Base-by-base conservation (phyloP, 2,888 invertebrate species). In the Nasonovia ribisnigri region DNA sequence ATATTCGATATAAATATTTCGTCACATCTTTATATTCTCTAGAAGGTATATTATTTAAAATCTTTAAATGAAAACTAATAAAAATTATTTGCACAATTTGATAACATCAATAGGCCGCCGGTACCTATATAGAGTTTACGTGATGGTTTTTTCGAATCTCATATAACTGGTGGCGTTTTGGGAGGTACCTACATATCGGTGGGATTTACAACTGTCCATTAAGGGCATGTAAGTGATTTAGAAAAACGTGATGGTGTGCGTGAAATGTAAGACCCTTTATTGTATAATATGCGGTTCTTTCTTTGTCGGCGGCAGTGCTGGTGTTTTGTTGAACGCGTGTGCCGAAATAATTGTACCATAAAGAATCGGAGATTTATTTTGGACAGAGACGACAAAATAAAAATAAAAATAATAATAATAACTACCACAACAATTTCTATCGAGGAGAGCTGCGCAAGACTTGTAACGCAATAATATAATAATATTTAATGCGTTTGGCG, bases 201-300 rank as follows among this genome's bases (percentile, higher is more conserved):
- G 6, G 20, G 36, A 36, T 77, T 8, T 77, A 36, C 77, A 77
- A 77, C 36, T 20, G 8, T 36, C 77, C 77, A 77, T 77, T 77
- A 51, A 57, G 57, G 57, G 57, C 2, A 10, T 57, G 24, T 51
- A 88, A 89, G 46, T 89, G 54, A 88, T 89, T 92, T 89, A 26
- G 46, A 84, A 89, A 92, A 92, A 89, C 92, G 92, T 92, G 92
- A 89, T 57, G 24, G 57, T 43, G 26, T 77, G 36, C 54, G n/a
- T 51, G 87, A 87, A 87, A 92, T 46, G 26, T 36, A 77, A 77
- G 36, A 77, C 6, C 77, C 77, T 77, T 36, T 20, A 2, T 36
- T 36, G 3, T 36, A 36, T 77, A 77, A 36, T 8, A 36, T 77
- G 36, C 20, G 86, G 51, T 51, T 48, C 48, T 43, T 29, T 46